Evolutionary conservation across 2,113 vertebrate genomes (phyloP), one percentile per base, ranked within the genome.

Genomic region (Choloepus hoffmanni): DNA sequence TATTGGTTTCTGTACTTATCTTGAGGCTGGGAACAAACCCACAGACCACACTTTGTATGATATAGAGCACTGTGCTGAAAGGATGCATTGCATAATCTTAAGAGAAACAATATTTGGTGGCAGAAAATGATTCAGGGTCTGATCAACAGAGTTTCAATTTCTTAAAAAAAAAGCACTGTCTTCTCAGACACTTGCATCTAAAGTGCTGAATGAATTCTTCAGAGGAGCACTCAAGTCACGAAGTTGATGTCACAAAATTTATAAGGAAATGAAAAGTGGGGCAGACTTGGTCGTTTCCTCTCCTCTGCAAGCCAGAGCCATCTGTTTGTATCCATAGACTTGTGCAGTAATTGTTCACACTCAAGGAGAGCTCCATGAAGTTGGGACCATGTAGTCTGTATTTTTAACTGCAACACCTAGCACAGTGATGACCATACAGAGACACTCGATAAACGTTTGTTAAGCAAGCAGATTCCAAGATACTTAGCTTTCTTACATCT

Each of bases 21-120:
- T 23, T 70, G 48, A 84, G 55, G 48, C 62, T 94, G 18, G 81
- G 13, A 79, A 95, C 43, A 91, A 93, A 94, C 60, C 50, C 82
- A 43, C 30, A 83, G 55, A 77, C n/a, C 63, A 68, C 63, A 67
- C 21, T 92, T 73, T 60, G 62, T 45, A 58, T 85, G 53, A 36
- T 30, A 60, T 11, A 73, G 13, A 85, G 11, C 14, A 40, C 18
- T 68, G 70, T 26, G 58, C 65, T 94, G 13, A 58, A 77, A 94
- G 74, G 67, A 55, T 73, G 60, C 85, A 30, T 74, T 96, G 58
- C 78, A 58, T 67, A 88, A 81, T 58, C 91, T 90, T 50, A 92
- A 76, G 43, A 94, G 86, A 90, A 92, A 68, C 58, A 76, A 23
- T 83, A 21, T 81, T 76, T 30, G 53, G 65, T 77, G 40, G 45